Evolutionary conservation across 2,888 invertebrate genomes (phyloP), one percentile per base, ranked within the genome.

Genomic region (Anoplius nigerrimus): DNA sequence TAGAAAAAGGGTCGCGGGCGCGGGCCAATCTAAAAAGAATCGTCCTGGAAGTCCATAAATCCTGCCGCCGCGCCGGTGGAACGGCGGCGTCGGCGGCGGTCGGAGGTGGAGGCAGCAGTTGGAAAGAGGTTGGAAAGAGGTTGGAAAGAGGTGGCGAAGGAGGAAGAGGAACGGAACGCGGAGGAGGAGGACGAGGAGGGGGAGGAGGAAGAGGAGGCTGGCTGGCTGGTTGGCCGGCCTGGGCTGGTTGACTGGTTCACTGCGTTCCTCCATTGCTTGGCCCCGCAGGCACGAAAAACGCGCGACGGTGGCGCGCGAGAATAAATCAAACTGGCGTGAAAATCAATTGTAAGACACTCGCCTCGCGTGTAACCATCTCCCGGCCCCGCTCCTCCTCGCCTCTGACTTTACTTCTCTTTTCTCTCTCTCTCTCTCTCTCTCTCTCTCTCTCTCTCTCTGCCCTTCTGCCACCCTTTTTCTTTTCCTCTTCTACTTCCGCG

Each of bases 271-370:
- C 78, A 75, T 78, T 70, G 75, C 62, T 43, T 64, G 76, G 66
- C 68, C 69, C 70, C 71, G 75, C 73, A 79, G 80, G 74, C 79
- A 74, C 76, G 79, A 79, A 82, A 82, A 83, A 80, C 74, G 72
- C 75, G 82, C 75, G 76, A 76, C 77, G 79, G 70, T 75, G 76
- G 76, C 76, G 78, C 74, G 75, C 65, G 74, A 71, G 81, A 82
- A 85, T 84, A 86, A 86, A 86, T 86, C 86, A 86, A 82, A 83
- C 79, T 78, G 81, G 83, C 82, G 86, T 81, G 85, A 86, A 86
- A 86, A 86, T 86, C 85, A 86, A 86, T 86, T 84, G 84, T 76
- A 78, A 84, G 82, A 82, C 82, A 81, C 82, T 81, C 79, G 75
- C 69, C 72, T 72, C 74, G 75, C 75, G 81, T 75, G 76, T 78